Base-by-base conservation (phyloP, 2,888 invertebrate genomes). In the Lordiphosa fenestrarum region DNA sequence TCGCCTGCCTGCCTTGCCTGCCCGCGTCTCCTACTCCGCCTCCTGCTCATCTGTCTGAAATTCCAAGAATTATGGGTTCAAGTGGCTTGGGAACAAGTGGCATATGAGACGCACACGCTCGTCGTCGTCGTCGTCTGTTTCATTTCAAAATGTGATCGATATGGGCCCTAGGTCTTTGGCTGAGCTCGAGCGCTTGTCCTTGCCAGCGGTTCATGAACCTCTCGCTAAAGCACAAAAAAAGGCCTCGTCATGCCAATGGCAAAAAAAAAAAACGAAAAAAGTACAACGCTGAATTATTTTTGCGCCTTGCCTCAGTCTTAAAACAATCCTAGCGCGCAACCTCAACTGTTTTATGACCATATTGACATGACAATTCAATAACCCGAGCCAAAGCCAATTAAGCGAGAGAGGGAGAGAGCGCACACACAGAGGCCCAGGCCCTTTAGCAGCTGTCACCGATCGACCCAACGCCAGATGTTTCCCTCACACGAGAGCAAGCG, bases 171-270 rank as follows among this genome's bases (percentile, higher is more conserved):
- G 33, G 12, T 23, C 15, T 42, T 21, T 41, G 57, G 42, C 35
- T 42, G 19, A 52, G 71, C 47, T 37, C 42, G 61, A 58, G 21
- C 42, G 54, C 56, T 66, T 83, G 78, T 78, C 78, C 78, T 78
- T 78, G 78, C 77, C 63, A 58, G 77, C 83, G 84, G 78, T 83
- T 83, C 81, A 83, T 78, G 73, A 78, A 78, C 78, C 62, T 58
- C 47, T 50, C 54, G 54, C 54, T 59, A 49, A 71, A 19, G 53
- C 51, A 48, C 7, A 54, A 63, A 48, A 39, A 50, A 44, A 50
- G 38, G 39, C 50, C 21, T 33, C 48, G n/a, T 15, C 30, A 51
- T 53, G 10, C 41, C 55, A 53, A 21, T 51, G 52, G 50, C 62
- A 55, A 64, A 50, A 52, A 67, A 39, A 49, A 48, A 49, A 64